Conservation (phyloP, 2,888 invertebrate species). For the Caenorhabditis japonica region DNA sequence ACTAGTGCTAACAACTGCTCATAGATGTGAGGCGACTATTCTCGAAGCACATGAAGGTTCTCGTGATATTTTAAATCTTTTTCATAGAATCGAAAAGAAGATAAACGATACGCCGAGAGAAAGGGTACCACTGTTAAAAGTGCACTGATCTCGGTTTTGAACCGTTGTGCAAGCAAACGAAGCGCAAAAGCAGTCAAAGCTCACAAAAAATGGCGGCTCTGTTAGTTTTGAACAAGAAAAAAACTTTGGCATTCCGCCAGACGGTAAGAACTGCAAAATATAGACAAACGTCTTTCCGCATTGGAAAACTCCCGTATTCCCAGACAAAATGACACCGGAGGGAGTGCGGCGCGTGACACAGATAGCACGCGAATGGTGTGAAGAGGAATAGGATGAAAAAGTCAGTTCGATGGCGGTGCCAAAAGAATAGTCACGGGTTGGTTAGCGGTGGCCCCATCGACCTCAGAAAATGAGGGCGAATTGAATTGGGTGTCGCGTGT, state of each 20-base stretch:
- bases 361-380: constrained; percentile 1
- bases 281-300: constrained; percentile 14
- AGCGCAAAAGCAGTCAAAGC: too few species aligned
- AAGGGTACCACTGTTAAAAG: too few species aligned
- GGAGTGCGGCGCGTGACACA: constrained; percentile 14
- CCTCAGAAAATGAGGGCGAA: constrained; percentile 5
- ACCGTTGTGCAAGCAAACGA: constrained; percentile 14
- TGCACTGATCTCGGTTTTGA: constrained; percentile 8
- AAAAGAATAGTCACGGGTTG: constrained; percentile 38
- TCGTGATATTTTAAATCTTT: too few species aligned
- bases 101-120: too few species aligned
- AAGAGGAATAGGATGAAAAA: not conserved
- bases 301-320: too few species aligned
- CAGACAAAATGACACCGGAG: too few species aligned
- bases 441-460: too few species aligned
- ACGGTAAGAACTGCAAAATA: constrained; percentile 27
- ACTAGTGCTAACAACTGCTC: constrained; percentile 48
- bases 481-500: too few species aligned
- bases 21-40: too few species aligned
- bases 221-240: constrained; percentile 4
- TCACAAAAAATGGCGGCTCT: too few species aligned
- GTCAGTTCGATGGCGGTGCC: constrained; percentile 32
- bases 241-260: constrained; percentile 19
- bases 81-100: too few species aligned
- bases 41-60: constrained; percentile 25